Percentiles rank a stretch among this genome's conserved stretches.
phyloP scores from a whole-genome alignment of 2,797 vertebrate genomes.

The Delichon dasypus region DNA sequence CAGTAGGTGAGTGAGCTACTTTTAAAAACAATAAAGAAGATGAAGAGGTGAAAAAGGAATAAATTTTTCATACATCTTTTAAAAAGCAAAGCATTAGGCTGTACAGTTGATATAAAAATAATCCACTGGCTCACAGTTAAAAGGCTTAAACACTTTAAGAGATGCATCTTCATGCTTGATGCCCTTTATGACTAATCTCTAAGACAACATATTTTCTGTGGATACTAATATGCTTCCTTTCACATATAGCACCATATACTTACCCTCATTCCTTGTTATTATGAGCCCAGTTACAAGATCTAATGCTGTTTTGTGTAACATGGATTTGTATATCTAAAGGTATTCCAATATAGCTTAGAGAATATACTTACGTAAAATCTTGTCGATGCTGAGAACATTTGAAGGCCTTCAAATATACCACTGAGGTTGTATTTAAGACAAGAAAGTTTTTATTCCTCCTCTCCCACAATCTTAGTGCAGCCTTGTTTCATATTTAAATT shows the following conservation, averaged over 20 bases:
- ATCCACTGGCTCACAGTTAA: slow-evolving; percentile 30
- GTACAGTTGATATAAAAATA: neutral
- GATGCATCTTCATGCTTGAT: slow-evolving; percentile 36
- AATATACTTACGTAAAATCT: slow-evolving; percentile 16
- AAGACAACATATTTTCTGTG: slow-evolving; percentile 42
- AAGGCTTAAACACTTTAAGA: slow-evolving; percentile 38
- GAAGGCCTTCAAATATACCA: neutral
- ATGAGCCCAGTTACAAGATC: neutral
- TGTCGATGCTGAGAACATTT: neutral
- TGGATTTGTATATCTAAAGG: slow-evolving; percentile 28
- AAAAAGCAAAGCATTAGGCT: slow-evolving; percentile 6
- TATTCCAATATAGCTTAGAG: slow-evolving; percentile 28
- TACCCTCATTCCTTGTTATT: neutral
- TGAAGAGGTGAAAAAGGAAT: neutral
- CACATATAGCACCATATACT: neutral
- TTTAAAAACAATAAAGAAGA: neutral
- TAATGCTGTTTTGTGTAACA: slow-evolving; percentile 36
- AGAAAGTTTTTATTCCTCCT: neutral
- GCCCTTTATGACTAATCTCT: slow-evolving; percentile 40
- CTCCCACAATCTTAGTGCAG: neutral
- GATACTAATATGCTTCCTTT: slow-evolving; percentile 7
- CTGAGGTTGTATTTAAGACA: neutral
- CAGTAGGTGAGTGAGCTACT: neutral
- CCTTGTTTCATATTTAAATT: neutral
- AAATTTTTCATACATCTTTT: neutral